Evolutionary conservation across 1,140 invertebrate species (phyloP).

Genomic region (Tetragnatha versicolor): DNA sequence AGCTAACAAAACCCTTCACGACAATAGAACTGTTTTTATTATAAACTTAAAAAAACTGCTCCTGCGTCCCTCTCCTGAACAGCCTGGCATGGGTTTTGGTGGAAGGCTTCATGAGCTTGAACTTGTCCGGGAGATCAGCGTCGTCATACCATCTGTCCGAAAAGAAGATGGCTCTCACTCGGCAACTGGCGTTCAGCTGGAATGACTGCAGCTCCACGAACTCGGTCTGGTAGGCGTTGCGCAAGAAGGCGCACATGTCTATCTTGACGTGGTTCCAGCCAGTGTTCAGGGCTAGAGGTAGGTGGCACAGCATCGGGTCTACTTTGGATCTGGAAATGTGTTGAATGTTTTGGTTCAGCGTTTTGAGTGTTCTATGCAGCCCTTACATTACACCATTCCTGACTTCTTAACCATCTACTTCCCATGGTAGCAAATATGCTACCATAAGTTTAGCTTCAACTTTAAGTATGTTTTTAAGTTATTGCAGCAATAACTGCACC

Average conservation of each 20-base stretch:
- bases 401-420: no score
- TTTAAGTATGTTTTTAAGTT: no score
- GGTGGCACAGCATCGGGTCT: slow-evolving; percentile 24
- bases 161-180: slow-evolving; percentile 26
- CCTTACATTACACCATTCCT: no score
- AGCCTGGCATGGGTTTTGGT: not conserved
- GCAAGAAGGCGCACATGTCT: not conserved
- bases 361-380: no score
- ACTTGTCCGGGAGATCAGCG: slow-evolving; percentile 4
- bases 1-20: no score
- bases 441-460: no score
- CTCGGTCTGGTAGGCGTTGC: slow-evolving; percentile 1
- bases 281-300: slow-evolving; percentile 29
- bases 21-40: no score
- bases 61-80: no score
- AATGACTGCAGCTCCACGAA: slow-evolving; percentile 9
- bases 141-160: slow-evolving; percentile 38
- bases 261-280: slow-evolving; percentile 38
- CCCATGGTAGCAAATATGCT: no score
- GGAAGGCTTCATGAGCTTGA: slow-evolving; percentile 2
- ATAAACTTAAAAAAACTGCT: no score
- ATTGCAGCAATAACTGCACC: no score
- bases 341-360: no score
- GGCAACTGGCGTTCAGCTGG: slow-evolving; percentile 27
- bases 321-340: not conserved